phyloP scores from a whole-genome alignment of 1,140 invertebrate genomes.

The Drosophila ercepeae region DNA sequence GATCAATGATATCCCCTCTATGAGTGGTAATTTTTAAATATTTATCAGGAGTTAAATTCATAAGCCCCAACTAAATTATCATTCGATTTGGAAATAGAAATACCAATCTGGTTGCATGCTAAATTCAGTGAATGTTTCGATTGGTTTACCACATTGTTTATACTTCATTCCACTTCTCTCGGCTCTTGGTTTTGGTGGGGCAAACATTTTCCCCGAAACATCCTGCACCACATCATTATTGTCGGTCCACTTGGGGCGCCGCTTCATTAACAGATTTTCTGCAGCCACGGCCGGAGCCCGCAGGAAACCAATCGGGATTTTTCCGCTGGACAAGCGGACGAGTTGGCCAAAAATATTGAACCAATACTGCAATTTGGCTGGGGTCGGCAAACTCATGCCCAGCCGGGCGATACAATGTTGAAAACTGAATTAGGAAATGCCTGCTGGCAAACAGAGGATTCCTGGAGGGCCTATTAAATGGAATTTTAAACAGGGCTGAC shows the following conservation, averaged over 20 bases:
- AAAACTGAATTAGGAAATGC: not conserved
- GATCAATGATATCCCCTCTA: not conserved
- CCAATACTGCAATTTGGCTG: slow-evolving; percentile 58
- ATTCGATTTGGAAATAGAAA: not conserved
- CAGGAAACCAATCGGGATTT: slow-evolving; percentile 19
- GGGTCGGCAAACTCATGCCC: slow-evolving; percentile 11
- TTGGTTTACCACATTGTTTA: slow-evolving; percentile 8
- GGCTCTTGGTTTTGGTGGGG: slow-evolving; percentile 1
- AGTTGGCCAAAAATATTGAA: slow-evolving; percentile 56
- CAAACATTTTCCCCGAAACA: slow-evolving; percentile 17
- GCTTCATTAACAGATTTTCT: slow-evolving; percentile 57
- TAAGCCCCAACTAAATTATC: not conserved
- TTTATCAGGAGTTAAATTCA: not conserved
- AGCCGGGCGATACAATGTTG: slow-evolving; percentile 13
- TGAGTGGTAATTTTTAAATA: not conserved
- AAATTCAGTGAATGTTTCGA: not conserved
- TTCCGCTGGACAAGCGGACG: not conserved
- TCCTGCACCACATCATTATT: slow-evolving; percentile 28
- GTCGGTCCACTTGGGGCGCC: slow-evolving; percentile 22
- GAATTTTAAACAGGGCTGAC: slow-evolving; percentile 23
- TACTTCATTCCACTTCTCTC: not conserved
- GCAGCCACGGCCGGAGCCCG: slow-evolving; percentile 22
- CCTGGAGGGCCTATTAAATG: slow-evolving; percentile 34
- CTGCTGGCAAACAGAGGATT: slow-evolving; percentile 9
- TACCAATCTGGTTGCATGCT: not conserved